Evolutionary conservation across 2,113 vertebrate species (phyloP).

Genomic region (Scopus umbretta): DNA sequence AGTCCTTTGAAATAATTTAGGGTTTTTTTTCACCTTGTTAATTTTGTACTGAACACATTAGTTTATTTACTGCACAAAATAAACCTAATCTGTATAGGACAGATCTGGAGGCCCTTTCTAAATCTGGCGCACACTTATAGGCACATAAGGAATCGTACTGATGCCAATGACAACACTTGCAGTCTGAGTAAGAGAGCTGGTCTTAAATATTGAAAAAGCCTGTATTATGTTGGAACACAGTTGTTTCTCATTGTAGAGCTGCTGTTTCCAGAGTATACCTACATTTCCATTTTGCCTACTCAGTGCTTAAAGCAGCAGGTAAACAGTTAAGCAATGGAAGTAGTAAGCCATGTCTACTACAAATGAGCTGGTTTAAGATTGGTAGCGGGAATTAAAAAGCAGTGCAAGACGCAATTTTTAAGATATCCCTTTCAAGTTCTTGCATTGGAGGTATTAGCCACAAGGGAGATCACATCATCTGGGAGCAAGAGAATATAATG

Average conservation of each 20-base stretch:
- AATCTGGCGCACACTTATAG: background rate
- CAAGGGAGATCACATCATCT: background rate
- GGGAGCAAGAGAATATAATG: constrained; percentile 11
- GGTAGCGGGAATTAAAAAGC: background rate
- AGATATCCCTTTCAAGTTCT: background rate
- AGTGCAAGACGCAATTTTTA: background rate
- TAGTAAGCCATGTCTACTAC: background rate
- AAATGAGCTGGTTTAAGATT: background rate
- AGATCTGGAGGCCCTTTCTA: background rate
- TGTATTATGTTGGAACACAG: background rate
- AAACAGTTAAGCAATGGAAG: background rate
- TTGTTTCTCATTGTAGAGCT: background rate
- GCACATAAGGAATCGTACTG: fast-evolving
- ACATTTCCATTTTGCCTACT: background rate
- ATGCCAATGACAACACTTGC: background rate
- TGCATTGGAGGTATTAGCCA: background rate
- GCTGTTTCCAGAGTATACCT: background rate
- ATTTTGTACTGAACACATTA: background rate
- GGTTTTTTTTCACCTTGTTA: fast-evolving
- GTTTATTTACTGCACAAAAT: background rate
- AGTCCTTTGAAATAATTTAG: background rate
- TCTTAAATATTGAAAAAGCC: background rate
- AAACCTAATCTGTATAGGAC: background rate
- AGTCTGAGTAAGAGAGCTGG: background rate
- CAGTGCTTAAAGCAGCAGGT: background rate